phyloP scores from a whole-genome alignment of 2,888 invertebrate species.

The Lycaena phlaeas region DNA sequence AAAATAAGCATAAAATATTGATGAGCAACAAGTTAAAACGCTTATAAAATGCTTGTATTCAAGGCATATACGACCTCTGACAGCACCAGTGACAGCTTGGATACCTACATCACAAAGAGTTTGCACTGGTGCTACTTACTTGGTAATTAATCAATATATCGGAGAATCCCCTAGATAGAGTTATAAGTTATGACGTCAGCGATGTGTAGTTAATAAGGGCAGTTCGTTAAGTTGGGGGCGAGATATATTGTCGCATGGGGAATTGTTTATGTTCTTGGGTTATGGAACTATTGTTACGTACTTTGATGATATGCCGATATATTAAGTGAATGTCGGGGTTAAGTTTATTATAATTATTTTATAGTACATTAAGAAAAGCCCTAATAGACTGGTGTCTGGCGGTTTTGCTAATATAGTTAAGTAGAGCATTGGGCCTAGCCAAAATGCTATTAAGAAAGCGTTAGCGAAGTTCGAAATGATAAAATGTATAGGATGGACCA shows the following conservation, averaged over 20 bases:
- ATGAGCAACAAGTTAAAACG: no score
- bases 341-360: conserved; percentile 9
- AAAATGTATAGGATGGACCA: no score
- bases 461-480: no score
- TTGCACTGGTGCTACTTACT: no score
- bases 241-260: conserved; percentile 51
- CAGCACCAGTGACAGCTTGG: no score
- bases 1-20: no score
- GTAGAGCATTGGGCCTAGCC: no score
- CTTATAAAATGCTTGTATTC: no score
- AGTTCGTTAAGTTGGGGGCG: conserved; percentile 31
- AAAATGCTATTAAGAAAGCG: no score
- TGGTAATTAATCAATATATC: conserved; percentile 37
- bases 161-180: conserved; percentile 36
- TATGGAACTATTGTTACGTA: conserved; percentile 39
- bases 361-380: conserved; percentile 5
- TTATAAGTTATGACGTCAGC: conserved; percentile 46
- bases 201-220: conserved; percentile 28
- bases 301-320: conserved; percentile 18
- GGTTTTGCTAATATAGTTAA: no score
- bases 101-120: no score
- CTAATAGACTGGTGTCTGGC: neutral
- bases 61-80: no score
- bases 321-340: conserved; percentile 7
- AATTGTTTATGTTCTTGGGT: conserved; percentile 47